phyloP scores from a whole-genome alignment of 2,797 vertebrate genomes.

The Masticophis lateralis region DNA sequence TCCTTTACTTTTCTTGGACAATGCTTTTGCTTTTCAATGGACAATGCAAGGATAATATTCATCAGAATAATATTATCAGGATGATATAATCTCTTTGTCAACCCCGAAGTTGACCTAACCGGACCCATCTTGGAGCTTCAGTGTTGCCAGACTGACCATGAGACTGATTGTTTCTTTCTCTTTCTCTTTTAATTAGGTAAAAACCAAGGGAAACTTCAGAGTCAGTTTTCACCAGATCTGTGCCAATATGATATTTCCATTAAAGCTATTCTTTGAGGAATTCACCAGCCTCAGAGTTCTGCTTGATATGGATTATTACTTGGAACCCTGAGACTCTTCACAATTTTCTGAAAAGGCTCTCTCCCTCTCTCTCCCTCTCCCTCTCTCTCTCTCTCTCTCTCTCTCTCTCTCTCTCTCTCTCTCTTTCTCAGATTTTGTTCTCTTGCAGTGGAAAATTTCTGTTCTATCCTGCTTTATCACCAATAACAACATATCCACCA shows the following conservation, averaged over 20 bases:
- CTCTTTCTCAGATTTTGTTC: neutral
- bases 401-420: neutral
- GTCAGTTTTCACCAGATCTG: too few species aligned
- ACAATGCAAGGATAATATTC: neutral
- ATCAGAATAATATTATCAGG: neutral
- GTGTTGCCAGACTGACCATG: too few species aligned
- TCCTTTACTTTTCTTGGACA: neutral
- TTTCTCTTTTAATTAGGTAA: too few species aligned
- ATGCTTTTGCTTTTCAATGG: too few species aligned
- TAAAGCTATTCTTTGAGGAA: too few species aligned
- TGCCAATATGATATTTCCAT: too few species aligned
- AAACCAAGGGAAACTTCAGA: too few species aligned
- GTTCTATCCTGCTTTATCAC: neutral
- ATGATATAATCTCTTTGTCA: neutral
- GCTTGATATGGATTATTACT: too few species aligned
- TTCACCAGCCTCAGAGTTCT: too few species aligned
- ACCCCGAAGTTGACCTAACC: too few species aligned
- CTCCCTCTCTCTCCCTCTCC: neutral
- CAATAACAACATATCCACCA: neutral
- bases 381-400: neutral
- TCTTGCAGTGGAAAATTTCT: neutral
- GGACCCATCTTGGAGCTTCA: too few species aligned
- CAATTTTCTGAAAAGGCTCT: neutral
- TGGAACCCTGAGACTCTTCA: neutral
- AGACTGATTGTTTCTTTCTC: too few species aligned